These are phyloP conservation scores for Mythimna vitellina DNA, from an alignment of 2,888 invertebrate species.

Conservation along the genomic window DNA sequence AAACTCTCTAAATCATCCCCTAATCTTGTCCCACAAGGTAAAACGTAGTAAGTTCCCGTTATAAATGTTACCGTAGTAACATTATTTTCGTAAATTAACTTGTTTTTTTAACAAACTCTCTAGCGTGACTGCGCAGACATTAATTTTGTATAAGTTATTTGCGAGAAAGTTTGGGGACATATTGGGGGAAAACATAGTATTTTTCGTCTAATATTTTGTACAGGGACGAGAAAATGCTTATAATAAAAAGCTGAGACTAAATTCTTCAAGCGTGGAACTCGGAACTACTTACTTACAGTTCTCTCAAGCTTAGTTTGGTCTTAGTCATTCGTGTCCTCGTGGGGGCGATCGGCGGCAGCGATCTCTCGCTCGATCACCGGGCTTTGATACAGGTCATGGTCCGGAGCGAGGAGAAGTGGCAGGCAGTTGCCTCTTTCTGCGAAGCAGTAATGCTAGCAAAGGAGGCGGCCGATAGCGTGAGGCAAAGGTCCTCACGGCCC, in stretches of 20 bases:
- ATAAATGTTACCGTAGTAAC: constrained; percentile 22
- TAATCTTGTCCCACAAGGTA: constrained; percentile 10
- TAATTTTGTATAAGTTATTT: constrained; percentile 37
- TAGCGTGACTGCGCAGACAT: constrained; percentile 13
- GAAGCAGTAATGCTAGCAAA: too few relatives aligned
- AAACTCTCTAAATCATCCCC: constrained; percentile 28
- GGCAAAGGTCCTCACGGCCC: too few relatives aligned
- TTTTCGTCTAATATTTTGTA: constrained; percentile 3
- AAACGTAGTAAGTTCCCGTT: neutral
- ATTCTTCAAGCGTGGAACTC: too few relatives aligned
- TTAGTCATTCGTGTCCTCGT: too few relatives aligned
- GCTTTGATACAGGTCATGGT: too few relatives aligned
- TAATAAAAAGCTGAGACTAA: neutral
- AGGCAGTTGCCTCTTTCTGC: too few relatives aligned
- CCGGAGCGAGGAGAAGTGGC: too few relatives aligned
- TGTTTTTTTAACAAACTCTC: constrained; percentile 35
- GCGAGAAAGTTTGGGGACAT: constrained; percentile 19
- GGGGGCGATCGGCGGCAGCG: too few relatives aligned
- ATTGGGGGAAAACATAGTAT: neutral
- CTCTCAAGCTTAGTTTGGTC: too few relatives aligned
- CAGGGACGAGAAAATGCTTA: neutral
- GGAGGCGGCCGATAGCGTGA: too few relatives aligned
- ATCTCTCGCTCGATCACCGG: too few relatives aligned
- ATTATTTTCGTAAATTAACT: constrained; percentile 38
- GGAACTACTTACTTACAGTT: too few relatives aligned